phyloP scores from a whole-genome alignment of 2,888 invertebrate genomes.

The Dolichopus griseipennis region DNA sequence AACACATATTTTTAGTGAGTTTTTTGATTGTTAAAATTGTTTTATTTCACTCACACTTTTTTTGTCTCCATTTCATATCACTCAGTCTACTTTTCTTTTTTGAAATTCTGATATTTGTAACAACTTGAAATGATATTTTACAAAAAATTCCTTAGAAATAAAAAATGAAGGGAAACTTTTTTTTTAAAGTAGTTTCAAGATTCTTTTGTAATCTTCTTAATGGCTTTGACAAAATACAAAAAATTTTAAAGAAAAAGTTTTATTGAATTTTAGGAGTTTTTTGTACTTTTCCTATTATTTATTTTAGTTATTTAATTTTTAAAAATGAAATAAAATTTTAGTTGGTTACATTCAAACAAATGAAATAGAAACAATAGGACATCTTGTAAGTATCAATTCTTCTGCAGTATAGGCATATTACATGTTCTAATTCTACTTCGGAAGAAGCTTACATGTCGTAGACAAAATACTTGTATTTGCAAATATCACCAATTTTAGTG shows the following conservation, averaged over 20 bases:
- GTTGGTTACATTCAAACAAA: too few species aligned
- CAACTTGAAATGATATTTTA: background rate
- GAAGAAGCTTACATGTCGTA: too few species aligned
- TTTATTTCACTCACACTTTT: too few species aligned
- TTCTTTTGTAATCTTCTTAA: conserved; percentile 6
- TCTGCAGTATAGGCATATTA: too few species aligned
- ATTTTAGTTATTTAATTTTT: background rate
- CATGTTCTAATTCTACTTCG: too few species aligned
- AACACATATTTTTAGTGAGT: background rate
- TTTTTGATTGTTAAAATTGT: too few species aligned
- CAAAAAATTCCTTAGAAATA: background rate
- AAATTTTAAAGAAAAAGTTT: background rate
- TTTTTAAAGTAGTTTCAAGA: background rate
- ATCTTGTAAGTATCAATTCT: too few species aligned
- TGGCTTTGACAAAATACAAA: background rate
- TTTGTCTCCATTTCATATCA: too few species aligned
- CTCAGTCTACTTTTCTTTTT: background rate
- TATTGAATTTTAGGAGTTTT: conserved; percentile 2
- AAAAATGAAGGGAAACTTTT: too few species aligned
- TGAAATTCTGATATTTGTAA: background rate
- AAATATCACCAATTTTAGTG: too few species aligned
- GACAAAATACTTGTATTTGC: too few species aligned
- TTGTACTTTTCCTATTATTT: background rate
- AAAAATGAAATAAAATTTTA: background rate
- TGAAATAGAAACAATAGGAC: too few species aligned